Base-by-base conservation (phyloP, 2,888 invertebrate species). In the Acrocyrtus sp. region DNA sequence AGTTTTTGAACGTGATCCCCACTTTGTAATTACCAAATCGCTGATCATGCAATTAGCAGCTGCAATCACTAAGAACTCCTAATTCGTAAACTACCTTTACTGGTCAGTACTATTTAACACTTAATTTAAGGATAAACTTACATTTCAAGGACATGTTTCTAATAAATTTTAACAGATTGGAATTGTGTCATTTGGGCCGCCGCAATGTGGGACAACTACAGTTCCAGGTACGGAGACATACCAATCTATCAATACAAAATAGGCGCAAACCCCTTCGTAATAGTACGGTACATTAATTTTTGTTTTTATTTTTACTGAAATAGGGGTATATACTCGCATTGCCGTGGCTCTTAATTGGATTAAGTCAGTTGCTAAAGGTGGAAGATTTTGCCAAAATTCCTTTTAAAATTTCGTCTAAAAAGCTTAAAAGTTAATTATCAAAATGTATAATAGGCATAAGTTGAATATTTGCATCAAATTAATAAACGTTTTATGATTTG, bases 281-380 rank as follows among this genome's bases (percentile, higher is more conserved):
- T 8, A 26, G 4, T 17, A 54, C 24, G 8, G 2, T 53, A 24
- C 3, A 22, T 12, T 29, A 21, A n/a, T 26, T 53, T 53, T 53
- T 47, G n/a, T 47, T 19, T 1, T 48, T 56, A 0, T 61, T 51
- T 48, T 53, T 65, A 45, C 39, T 34, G 27, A 12, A 17, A 24
- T 19, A 68, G 78, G 78, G 21, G 78, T 78, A 8, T 78, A 78
- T 41, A 72, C 70, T 8, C 54, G 77, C 22, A 70, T 78, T n/a
- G 68, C 75, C 0, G 56, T 74, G 5, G 63, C 69, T 17, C 48
- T 74, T 1, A 56, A 51, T 39, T 78, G 77, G 74, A 76, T 78
- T n/a, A 75, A 75, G 48, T 74, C 72, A 17, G 75, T 70, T 24
- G 72, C 78, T 12, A 57, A 70, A 47, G 72, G 65, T 54, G 75